Percentiles rank a stretch among this genome's conserved stretches.
Evolutionary conservation across 2,797 vertebrate genomes (phyloP).

Genomic region (Lacerta agilis): DNA sequence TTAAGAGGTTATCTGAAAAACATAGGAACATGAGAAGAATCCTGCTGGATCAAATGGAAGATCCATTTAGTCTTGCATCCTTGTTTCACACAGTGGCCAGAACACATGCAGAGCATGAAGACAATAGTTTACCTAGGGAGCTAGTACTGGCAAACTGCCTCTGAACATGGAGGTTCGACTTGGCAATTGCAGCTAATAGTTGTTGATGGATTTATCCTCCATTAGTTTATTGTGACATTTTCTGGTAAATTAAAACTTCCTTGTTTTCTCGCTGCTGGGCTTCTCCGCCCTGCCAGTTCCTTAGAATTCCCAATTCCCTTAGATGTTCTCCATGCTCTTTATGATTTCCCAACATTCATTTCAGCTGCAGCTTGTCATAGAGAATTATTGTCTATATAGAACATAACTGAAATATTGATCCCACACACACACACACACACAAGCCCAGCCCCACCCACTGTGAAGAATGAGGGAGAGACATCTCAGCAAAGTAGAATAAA

Average conservation of each 20-base stretch:
- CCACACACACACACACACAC: no score
- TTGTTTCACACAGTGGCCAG: not conserved
- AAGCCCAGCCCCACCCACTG: not conserved
- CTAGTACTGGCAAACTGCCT: no score
- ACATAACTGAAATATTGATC: not conserved
- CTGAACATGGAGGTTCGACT: not conserved
- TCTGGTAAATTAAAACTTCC: not conserved
- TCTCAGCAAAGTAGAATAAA: slow-evolving; percentile 3
- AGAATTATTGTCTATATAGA: not conserved
- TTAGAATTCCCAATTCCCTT: not conserved
- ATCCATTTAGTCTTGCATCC: not conserved
- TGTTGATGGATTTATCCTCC: not conserved
- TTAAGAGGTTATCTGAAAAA: not conserved
- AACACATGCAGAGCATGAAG: no score
- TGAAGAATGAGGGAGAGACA: not conserved
- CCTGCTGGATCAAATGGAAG: not conserved
- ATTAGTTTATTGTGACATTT: not conserved
- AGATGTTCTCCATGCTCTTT: no score
- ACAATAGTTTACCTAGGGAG: not conserved
- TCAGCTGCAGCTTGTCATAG: not conserved
- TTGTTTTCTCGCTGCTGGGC: not conserved
- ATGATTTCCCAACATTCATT: slow-evolving; percentile 14
- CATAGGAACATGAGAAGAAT: not conserved
- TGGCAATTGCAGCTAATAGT: not conserved
- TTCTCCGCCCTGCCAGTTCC: not conserved